These are phyloP conservation scores for Dromas ardeola DNA, from an alignment of 2,113 vertebrate genomes.

Conservation along the genomic window DNA sequence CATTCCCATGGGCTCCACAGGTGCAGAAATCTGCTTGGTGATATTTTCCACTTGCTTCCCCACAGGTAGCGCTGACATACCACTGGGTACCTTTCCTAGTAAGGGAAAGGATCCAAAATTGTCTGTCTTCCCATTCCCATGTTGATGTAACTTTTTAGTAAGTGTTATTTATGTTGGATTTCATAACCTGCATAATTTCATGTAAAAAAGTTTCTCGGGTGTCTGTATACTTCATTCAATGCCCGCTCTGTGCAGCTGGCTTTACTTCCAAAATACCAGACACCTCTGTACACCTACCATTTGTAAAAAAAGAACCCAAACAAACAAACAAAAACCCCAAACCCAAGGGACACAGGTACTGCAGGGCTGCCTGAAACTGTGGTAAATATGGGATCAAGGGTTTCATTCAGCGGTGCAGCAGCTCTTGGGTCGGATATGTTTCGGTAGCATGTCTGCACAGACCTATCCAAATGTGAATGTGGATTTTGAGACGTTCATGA, in stretches of 20 bases:
- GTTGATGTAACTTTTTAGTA: not conserved
- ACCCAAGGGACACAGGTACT: not conserved
- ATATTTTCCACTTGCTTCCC: not conserved
- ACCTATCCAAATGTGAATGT: not conserved
- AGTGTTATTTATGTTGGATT: not conserved
- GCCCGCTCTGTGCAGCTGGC: not conserved
- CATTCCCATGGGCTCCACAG: not conserved
- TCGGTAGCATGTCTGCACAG: fast-evolving
- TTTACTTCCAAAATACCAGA: not conserved
- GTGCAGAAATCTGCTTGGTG: not conserved
- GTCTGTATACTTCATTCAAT: not conserved
- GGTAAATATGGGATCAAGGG: not conserved
- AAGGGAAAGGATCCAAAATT: not conserved
- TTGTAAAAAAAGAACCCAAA: not conserved
- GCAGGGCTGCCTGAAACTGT: not conserved
- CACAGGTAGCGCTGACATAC: not conserved
- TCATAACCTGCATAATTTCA: not conserved
- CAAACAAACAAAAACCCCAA: not conserved
- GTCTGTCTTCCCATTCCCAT: not conserved
- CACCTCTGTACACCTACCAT: not conserved
- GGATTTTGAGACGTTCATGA: not conserved
- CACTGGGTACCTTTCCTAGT: not conserved
- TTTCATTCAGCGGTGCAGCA: not conserved
- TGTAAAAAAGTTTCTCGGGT: not conserved
- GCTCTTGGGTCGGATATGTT: not conserved